Evolutionary conservation across 2,888 invertebrate species (phyloP).

Genomic region (Coenonympha arcania): DNA sequence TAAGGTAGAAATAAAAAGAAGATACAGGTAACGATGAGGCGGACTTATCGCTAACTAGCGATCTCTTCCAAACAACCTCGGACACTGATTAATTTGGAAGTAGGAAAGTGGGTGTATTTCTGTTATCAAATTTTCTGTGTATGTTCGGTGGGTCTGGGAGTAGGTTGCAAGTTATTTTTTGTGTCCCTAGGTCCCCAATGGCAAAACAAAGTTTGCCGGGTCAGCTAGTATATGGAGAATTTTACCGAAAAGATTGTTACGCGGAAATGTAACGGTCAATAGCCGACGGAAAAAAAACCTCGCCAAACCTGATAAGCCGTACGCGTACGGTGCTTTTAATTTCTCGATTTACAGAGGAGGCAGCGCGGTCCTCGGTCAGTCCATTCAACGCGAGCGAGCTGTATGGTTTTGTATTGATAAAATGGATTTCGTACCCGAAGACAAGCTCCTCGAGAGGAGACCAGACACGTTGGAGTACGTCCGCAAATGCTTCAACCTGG

Average conservation of each 20-base stretch:
- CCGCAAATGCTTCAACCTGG: conserved; percentile 34
- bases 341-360: conserved; percentile 1
- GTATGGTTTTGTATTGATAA: conserved; percentile 12
- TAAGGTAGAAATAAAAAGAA: too few species aligned
- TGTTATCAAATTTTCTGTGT: too few species aligned
- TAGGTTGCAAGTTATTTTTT: too few species aligned
- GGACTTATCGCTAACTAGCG: too few species aligned
- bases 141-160: too few species aligned
- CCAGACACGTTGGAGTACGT: conserved; percentile 31
- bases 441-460: conserved; percentile 28
- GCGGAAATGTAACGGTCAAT: background rate
- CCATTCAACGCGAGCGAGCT: background rate
- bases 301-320: conserved; percentile 14
- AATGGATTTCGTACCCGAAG: conserved; percentile 18
- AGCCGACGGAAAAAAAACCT: conserved; percentile 3
- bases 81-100: too few species aligned
- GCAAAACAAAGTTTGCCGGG: too few species aligned
- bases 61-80: too few species aligned
- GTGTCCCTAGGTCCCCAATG: too few species aligned
- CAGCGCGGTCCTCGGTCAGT: conserved; percentile 10
- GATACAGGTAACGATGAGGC: too few species aligned
- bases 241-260: background rate
- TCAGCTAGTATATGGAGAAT: background rate
- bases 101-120: too few species aligned
- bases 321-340: background rate